Conservation (phyloP, 2,113 vertebrate species). For the Tinamus guttatus region DNA sequence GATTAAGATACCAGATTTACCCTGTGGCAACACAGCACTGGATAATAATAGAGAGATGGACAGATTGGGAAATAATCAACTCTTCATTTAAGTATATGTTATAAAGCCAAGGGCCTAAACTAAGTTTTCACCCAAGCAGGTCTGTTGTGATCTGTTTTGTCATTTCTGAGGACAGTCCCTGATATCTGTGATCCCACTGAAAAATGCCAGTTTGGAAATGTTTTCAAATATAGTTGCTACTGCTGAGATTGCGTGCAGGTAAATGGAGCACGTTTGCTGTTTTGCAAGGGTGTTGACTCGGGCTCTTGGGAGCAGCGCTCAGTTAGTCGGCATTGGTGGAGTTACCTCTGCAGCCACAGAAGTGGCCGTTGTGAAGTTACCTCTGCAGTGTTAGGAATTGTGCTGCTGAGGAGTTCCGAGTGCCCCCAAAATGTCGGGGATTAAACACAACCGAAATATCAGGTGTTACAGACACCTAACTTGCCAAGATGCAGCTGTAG, state of each 20-base stretch:
- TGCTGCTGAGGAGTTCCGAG: background rate
- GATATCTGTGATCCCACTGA: background rate
- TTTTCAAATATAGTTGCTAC: background rate
- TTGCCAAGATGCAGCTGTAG: background rate
- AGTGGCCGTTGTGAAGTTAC: too few relatives aligned
- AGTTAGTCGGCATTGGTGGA: too few relatives aligned
- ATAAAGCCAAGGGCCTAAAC: background rate
- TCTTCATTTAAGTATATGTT: background rate
- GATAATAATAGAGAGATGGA: background rate
- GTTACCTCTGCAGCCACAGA: background rate
- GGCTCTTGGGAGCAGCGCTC: background rate
- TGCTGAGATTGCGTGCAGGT: fast-evolving
- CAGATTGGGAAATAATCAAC: background rate
- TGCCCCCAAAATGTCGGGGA: background rate
- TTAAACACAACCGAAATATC: background rate
- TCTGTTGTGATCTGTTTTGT: background rate
- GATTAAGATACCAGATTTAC: background rate
- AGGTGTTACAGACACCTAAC: background rate
- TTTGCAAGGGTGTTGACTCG: background rate
- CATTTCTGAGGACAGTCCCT: background rate
- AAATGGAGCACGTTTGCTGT: too few relatives aligned
- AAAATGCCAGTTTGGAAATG: background rate
- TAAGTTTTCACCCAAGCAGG: background rate
- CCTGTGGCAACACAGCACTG: background rate
- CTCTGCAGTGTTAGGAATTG: background rate